Base-by-base conservation (phyloP, 2,888 invertebrate species). In the Trilocha varians region DNA sequence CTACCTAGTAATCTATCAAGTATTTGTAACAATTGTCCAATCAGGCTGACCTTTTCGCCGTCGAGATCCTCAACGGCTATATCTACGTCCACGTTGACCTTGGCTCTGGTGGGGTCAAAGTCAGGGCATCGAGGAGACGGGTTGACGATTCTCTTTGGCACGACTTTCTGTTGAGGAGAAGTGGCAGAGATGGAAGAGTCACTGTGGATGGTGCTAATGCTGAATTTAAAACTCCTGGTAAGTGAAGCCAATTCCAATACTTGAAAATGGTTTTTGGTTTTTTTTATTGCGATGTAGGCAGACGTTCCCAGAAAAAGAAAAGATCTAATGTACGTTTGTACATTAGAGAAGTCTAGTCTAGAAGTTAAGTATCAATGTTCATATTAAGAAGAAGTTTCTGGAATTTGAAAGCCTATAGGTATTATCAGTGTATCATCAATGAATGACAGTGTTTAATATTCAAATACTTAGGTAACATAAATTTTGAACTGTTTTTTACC, bases 141-240 rank as follows among this genome's bases (percentile, higher is more conserved):
- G 93, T 98, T 3, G 96, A 97, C 63, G 98, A 98, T 64, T 95
- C 96, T 1, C 89, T 91, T 38, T 97, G 97, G 95, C 99, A 99
- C 70, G 94, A 95, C 63, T 91, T 98, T 33, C 89, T 93, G 9
- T 82, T 99, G 48, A 88, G 94, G 42, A 89, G 96, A 40, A 92
- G 91, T 46, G 95, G 94, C 2, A 89, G 93, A 53, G 93, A 93
- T 44, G 96, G 96, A 4, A 89, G 93, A 53, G 93, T 97, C 39
- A 93, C 93, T n/a, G 95, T 98, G 1, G 96, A 96, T 68, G 93
- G 93, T 1, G 91, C 92, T 39, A 92, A 92, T 59, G 92, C 93
- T n/a, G 95, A 96, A 64, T 97, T 96, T 64, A 92, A 92, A 47
- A 94, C 94, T 11, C 92, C 93, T 53, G 96, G 96, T 90, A 70